Evolutionary conservation across 64 coral and sea anemone species (phyloP).

Genomic region (Montipora foliosa): DNA sequence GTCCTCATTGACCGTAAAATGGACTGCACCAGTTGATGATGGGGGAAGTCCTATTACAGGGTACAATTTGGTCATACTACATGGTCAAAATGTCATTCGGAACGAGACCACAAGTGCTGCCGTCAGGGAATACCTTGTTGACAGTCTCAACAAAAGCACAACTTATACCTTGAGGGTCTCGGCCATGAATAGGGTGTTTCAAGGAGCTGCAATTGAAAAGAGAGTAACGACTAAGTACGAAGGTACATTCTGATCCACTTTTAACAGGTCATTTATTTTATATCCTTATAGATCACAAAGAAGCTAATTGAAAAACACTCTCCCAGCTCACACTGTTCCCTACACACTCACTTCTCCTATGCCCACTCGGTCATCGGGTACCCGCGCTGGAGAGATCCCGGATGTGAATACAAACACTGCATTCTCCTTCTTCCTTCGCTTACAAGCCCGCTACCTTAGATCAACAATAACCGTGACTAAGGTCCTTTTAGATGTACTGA

Average conservation of each 20-base stretch:
- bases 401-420: too few relatives aligned
- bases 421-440: too few relatives aligned
- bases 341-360: too few relatives aligned
- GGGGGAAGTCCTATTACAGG: slow-evolving; percentile 19
- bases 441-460: too few relatives aligned
- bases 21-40: neutral
- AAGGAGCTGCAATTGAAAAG: neutral
- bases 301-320: neutral
- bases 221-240: neutral
- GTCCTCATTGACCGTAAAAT: neutral
- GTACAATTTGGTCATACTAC: neutral
- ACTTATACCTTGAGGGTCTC: neutral
- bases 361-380: too few relatives aligned
- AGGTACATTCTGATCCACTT: neutral
- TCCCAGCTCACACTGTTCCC: too few relatives aligned
- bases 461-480: too few relatives aligned
- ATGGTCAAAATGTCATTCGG: neutral
- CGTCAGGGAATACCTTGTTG: neutral
- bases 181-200: neutral
- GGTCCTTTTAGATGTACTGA: too few relatives aligned
- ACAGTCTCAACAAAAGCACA: neutral
- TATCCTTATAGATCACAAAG: too few relatives aligned
- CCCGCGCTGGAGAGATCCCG: too few relatives aligned
- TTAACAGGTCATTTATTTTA: too few relatives aligned
- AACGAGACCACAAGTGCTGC: neutral